phyloP scores from a whole-genome alignment of 2,113 vertebrate species.

The Crotalus viridis region DNA sequence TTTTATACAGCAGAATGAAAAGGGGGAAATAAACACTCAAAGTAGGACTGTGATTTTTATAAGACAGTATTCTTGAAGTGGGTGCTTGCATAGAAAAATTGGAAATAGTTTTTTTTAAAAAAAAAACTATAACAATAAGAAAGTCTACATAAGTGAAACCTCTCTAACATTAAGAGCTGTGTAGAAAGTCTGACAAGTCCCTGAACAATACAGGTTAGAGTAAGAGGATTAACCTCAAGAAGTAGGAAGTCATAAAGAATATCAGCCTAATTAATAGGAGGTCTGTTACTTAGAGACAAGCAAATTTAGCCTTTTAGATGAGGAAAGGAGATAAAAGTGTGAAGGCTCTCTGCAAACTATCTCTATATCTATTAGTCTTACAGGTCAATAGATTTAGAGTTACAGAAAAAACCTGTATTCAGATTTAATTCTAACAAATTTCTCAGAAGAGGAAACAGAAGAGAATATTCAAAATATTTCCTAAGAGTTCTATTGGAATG shows the following conservation, averaged over 20 bases:
- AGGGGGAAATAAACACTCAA: background rate
- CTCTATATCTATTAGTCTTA: background rate
- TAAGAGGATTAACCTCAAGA: background rate
- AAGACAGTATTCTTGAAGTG: background rate
- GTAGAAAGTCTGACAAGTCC: background rate
- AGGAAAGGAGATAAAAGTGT: background rate
- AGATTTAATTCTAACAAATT: background rate
- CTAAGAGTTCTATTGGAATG: background rate
- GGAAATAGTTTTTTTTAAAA: background rate
- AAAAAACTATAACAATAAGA: background rate
- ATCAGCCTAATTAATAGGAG: background rate
- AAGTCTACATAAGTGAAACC: background rate
- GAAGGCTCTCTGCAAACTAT: background rate
- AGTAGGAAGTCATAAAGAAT: background rate
- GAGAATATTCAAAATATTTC: background rate
- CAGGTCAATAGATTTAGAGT: background rate
- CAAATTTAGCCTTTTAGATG: background rate
- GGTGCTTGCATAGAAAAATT: background rate
- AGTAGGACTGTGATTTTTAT: background rate
- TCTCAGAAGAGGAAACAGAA: background rate
- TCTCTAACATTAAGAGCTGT: background rate
- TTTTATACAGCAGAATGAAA: background rate
- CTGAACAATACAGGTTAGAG: background rate
- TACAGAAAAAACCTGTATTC: background rate
- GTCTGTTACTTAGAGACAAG: background rate